phyloP scores from a whole-genome alignment of 2,113 vertebrate genomes.

The Piliocolobus tephrosceles region DNA sequence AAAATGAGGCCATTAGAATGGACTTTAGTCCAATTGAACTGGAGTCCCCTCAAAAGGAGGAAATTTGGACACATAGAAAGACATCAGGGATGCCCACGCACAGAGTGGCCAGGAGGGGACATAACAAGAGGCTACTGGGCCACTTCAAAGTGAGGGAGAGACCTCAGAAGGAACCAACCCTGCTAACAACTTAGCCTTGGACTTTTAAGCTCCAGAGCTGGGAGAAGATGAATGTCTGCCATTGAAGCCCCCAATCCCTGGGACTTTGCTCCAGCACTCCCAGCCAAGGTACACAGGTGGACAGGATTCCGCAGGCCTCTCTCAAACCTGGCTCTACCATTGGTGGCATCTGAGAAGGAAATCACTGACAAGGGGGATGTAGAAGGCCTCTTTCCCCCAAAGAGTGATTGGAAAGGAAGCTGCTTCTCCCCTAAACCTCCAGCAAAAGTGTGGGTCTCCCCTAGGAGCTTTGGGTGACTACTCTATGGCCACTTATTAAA shows the following conservation, averaged over 20 bases:
- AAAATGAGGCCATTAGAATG: not conserved
- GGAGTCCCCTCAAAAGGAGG: not conserved
- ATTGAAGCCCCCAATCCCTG: accelerated
- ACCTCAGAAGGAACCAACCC: accelerated
- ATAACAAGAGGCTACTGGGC: not conserved
- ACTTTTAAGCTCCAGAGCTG: not conserved
- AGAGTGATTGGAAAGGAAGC: not conserved
- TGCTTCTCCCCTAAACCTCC: too few relatives aligned
- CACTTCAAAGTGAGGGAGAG: accelerated
- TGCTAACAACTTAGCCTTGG: accelerated
- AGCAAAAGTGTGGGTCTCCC: not conserved
- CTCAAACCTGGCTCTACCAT: not conserved
- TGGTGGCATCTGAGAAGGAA: not conserved
- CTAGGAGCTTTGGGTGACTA: not conserved
- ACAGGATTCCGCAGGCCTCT: not conserved
- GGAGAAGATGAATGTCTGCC: accelerated
- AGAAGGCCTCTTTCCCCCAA: not conserved
- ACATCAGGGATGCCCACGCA: accelerated
- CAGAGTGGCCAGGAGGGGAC: accelerated
- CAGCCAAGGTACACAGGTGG: accelerated
- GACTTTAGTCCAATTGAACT: too few relatives aligned
- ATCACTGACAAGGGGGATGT: not conserved
- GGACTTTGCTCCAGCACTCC: accelerated
- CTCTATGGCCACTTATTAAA: not conserved
- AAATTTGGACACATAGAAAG: accelerated